A percentile compares a stretch with the other conserved stretches of the same genome.
These are phyloP conservation scores for Rhagologus leucostigma DNA, from an alignment of 2,113 vertebrate genomes.

Conservation along the genomic window DNA sequence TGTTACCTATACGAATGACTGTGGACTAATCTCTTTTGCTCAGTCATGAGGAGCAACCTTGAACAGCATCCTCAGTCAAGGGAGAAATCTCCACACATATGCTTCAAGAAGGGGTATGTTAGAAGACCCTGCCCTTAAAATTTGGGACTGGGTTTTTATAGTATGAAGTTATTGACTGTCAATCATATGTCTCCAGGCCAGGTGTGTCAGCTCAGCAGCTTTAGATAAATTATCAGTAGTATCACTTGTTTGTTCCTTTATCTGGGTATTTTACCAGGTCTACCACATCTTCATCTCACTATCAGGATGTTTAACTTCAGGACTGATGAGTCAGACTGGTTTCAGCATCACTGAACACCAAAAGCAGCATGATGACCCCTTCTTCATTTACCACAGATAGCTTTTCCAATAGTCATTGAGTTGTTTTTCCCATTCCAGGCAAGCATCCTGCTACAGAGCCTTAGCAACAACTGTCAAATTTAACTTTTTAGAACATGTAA, in stretches of 20 bases:
- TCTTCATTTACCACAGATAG: neutral
- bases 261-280: neutral
- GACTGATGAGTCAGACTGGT: neutral
- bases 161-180: neutral
- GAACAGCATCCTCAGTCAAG: neutral
- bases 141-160: neutral
- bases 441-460: neutral
- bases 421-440: neutral
- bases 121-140: neutral
- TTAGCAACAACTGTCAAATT: neutral
- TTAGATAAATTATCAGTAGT: neutral
- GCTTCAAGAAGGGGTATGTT: neutral
- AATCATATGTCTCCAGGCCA: neutral
- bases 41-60: neutral
- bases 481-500: neutral
- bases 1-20: neutral
- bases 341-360: neutral
- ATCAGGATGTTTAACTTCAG: neutral
- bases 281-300: neutral
- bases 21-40: neutral
- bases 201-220: neutral
- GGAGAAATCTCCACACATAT: neutral
- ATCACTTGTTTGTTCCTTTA: neutral
- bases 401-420: neutral
- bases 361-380: neutral